Conservation (phyloP, 1,140 invertebrate genomes). For the Conus ventricosus region DNA sequence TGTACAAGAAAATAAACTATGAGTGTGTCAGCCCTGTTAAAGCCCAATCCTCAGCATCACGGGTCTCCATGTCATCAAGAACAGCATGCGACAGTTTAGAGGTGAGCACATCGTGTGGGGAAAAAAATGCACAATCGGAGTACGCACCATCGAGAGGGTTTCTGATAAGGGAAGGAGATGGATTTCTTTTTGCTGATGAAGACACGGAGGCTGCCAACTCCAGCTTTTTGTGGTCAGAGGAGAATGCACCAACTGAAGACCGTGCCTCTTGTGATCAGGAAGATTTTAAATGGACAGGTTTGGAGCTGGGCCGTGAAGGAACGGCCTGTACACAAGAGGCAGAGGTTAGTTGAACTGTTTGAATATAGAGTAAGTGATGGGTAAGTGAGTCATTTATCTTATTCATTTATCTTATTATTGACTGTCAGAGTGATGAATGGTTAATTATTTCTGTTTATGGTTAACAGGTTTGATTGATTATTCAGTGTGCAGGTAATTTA, state of each 20-base stretch:
- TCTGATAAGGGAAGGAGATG: not conserved
- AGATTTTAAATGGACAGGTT: not conserved
- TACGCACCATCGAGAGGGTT: not conserved
- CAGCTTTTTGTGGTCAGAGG: slow-evolving; percentile 45
- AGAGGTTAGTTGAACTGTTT: not conserved
- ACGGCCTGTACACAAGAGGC: not conserved
- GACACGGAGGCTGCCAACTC: slow-evolving; percentile 29
- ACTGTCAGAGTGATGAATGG: too few relatives aligned
- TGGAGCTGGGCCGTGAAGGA: slow-evolving; percentile 4
- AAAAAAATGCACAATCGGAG: not conserved
- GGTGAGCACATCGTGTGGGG: not conserved
- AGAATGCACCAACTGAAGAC: slow-evolving; percentile 25
- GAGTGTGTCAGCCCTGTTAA: not conserved
- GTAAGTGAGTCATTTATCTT: not conserved
- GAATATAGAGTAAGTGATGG: not conserved
- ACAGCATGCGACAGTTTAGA: not conserved
- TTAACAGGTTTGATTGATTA: too few relatives aligned
- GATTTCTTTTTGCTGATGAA: slow-evolving; percentile 2
- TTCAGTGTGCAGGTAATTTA: too few relatives aligned
- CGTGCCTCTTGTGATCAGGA: not conserved
- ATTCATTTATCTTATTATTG: too few relatives aligned
- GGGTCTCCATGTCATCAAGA: not conserved
- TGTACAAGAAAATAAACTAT: not conserved
- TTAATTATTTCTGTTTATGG: too few relatives aligned
- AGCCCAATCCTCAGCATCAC: not conserved